phyloP scores from a whole-genome alignment of 2,888 invertebrate species.

The Calliopum simillimum region DNA sequence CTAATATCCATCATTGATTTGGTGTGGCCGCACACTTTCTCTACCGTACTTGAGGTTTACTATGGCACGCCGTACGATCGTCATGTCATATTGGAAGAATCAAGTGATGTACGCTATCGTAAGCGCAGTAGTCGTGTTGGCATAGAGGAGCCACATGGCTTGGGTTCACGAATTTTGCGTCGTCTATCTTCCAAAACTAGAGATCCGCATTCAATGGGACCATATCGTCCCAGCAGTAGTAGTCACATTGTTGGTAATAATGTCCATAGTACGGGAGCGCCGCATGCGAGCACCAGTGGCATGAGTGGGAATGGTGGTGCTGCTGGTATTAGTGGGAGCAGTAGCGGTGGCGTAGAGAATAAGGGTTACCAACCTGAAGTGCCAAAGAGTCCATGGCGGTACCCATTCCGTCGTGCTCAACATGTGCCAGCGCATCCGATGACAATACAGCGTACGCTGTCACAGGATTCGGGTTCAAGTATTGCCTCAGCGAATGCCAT shows the following conservation, averaged over 20 bases:
- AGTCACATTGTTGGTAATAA: conserved; percentile 26
- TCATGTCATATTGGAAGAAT: conserved; percentile 91
- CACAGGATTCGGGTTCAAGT: conserved; percentile 73
- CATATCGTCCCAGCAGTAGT: conserved; percentile 38
- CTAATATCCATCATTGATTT: conserved; percentile 86
- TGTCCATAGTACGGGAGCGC: background rate
- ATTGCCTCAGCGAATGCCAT: conserved; percentile 69
- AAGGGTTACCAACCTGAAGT: conserved; percentile 76
- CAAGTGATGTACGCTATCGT: conserved; percentile 76
- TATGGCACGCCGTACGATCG: conserved; percentile 95
- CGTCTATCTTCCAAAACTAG: conserved; percentile 79
- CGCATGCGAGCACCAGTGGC: conserved; percentile 24
- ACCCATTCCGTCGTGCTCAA: conserved; percentile 70
- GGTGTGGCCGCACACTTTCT: conserved; percentile 90
- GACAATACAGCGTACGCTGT: conserved; percentile 70
- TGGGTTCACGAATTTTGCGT: conserved; percentile 78
- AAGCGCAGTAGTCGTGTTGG: conserved; percentile 72
- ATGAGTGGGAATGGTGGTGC: conserved; percentile 45
- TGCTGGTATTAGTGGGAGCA: conserved; percentile 34
- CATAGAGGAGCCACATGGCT: conserved; percentile 72
- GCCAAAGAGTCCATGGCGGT: conserved; percentile 82
- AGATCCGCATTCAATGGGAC: conserved; percentile 59
- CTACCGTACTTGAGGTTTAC: conserved; percentile 88
- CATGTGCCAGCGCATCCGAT: conserved; percentile 56
- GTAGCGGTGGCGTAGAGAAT: conserved; percentile 71